phyloP scores from a whole-genome alignment of 2,113 vertebrate genomes.

The Eptesicus fuscus region DNA sequence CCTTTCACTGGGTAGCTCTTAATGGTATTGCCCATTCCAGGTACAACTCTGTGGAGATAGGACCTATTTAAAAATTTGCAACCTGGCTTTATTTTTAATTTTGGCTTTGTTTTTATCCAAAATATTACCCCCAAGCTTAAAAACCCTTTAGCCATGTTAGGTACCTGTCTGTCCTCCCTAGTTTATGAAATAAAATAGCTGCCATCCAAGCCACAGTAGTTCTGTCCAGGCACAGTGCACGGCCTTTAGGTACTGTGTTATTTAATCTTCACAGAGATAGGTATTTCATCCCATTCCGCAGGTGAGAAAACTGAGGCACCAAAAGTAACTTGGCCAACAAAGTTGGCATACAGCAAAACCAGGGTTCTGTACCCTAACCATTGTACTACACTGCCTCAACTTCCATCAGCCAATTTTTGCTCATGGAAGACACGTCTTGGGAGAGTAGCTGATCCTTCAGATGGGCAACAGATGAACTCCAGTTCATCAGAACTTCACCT shows the following conservation, averaged over 20 bases:
- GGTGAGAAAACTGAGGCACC: background rate
- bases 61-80: background rate
- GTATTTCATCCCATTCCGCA: background rate
- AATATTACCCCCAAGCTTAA: background rate
- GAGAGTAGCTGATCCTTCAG: background rate
- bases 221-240: background rate
- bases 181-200: background rate
- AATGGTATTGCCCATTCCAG: background rate
- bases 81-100: background rate
- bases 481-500: background rate
- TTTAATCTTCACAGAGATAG: background rate
- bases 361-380: background rate
- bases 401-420: background rate
- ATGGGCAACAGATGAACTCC: background rate
- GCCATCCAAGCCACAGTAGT: background rate
- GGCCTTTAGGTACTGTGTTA: background rate
- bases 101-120: background rate
- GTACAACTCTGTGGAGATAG: background rate
- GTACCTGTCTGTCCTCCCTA: background rate
- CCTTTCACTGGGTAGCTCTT: background rate
- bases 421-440: background rate
- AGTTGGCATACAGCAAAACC: background rate
- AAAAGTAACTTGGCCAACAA: background rate
- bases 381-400: background rate
- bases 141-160: background rate